Conservation (phyloP, 2,113 vertebrate species). For the Daphoenositta chrysoptera region DNA sequence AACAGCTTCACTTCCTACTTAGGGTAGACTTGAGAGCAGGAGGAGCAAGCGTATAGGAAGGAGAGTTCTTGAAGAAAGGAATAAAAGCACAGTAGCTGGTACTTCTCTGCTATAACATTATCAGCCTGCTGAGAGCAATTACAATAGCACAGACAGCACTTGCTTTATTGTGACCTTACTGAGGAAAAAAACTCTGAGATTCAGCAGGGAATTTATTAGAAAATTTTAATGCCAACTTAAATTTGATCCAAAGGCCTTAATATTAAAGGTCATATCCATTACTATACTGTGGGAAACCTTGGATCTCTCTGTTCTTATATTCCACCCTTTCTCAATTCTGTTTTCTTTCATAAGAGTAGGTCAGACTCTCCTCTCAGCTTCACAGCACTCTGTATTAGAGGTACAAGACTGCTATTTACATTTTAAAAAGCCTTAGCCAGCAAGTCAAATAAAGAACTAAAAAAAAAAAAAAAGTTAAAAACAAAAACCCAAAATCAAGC, state of each 20-base stretch:
- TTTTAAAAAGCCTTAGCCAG: conserved; percentile 3
- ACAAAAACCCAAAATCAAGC: neutral
- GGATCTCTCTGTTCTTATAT: conserved; percentile 1
- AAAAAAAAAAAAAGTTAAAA: neutral
- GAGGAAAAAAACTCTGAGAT: conserved; percentile 7
- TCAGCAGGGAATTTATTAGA: conserved; percentile 70
- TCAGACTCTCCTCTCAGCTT: conserved; percentile 2
- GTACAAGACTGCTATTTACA: neutral
- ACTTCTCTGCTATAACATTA: conserved; percentile 54
- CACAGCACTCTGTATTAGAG: neutral
- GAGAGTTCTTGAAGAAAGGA: conserved; percentile 28
- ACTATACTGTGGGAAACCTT: conserved; percentile 18
- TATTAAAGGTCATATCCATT: conserved; percentile 69
- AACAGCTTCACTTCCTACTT: neutral
- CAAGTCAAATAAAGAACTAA: neutral
- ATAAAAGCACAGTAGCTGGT: conserved; percentile 46
- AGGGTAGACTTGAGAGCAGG: neutral
- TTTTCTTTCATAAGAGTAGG: conserved; percentile 7
- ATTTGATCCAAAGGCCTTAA: conserved; percentile 54
- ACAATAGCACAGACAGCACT: conserved; percentile 58
- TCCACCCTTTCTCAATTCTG: neutral
- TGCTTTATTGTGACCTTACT: conserved; percentile 67
- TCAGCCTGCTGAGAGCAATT: conserved; percentile 70
- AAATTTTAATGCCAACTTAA: conserved; percentile 66
- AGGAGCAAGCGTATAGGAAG: neutral